Evolutionary conservation across 2,888 invertebrate species (phyloP), one percentile per base, ranked within the genome.

Genomic region (Nomada fabriciana): DNA sequence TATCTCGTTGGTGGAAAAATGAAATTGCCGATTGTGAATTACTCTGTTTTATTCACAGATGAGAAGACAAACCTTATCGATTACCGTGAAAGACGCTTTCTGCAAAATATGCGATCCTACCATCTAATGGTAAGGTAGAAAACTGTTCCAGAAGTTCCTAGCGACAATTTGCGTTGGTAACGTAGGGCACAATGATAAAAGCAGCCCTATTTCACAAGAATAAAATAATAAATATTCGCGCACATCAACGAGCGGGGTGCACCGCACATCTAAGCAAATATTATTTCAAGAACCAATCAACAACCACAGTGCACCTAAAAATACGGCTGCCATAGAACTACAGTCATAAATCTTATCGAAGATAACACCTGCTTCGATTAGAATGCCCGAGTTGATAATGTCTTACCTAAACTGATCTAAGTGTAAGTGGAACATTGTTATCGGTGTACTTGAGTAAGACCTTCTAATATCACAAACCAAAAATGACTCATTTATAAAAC

Each of bases 41-140:
- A 13, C 5, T 61, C 55, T 29, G 5, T 43, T 47, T 53, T 70
- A 71, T 25, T 50, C 23, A 5, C 15, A 2, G 50, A 5, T 10
- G 63, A 47, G 15, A 18, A 69, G 25, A 43, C 5, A 23, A 25
- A 2, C 2, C 11, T 57, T 69, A 20, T 13, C 79, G 36, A 52
- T 64, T 11, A 57, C 25, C 3, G 63, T 0, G 2, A 29, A 55
- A 1, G 18, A n/a, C 25, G 7, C 59, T 60, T 13, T 15, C 57
- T 68, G 15, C 20, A 0, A 18, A 1, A 59, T 13, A 47, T 0
- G 0, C 42, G 20, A 23, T 2, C 5, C 63, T 70, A 72, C 61
- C 70, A 10, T 4, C 15, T 2, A 55, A 42, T 2, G 83, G 36
- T 82, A 84, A 82, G 47, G 72, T 43, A 84, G 83, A 52, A 10